Evolutionary conservation across 2,888 invertebrate genomes (phyloP), one percentile per base, ranked within the genome.

Genomic region (Byasa hedistus): DNA sequence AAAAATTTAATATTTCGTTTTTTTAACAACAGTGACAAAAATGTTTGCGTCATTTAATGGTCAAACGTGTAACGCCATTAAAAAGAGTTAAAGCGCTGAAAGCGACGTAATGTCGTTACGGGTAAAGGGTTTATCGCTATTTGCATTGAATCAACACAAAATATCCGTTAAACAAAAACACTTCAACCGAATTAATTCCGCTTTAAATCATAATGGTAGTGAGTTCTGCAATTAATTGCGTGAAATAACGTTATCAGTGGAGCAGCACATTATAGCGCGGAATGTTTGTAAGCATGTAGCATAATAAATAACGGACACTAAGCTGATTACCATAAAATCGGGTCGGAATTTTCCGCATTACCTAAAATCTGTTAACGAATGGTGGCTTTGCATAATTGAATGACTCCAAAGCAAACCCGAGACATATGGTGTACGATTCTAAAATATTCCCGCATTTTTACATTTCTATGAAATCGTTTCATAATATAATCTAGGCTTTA

Each of bases 341-440:
- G 82, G 79, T 82, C 84, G 81, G 87, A 87, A 84, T 85, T 84
- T 78, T 76, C 84, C 75, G 85, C 85, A 89, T 87, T 87, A 84
- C 86, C 85, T 81, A 81, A 88, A 90, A 90, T 89, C 89, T 90
- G 91, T 86, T 89, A 91, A 90, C 90, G 87, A 89, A 90, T 91
- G 87, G 87, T 80, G 76, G 90, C 85, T 90, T 87, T 89, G 86
- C 90, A 89, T 91, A 90, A 89, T 88, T 89, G 81, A 88, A 88
- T 85, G 82, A 81, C 81, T 81, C 74, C 72, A 79, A 82, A 78
- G 82, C 78, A 81, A 86, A 83, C 81, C 76, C 78, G 67, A 36
- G 78, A 76, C 87, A 84, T 86, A 86, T 84, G 85, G 81, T 80
- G 77, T 71, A 72, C 75, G 74, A 76, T 74, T 75, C 72, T 73